These are phyloP conservation scores for Steromphala cineraria DNA, from an alignment of 2,888 invertebrate genomes.

Conservation along the genomic window DNA sequence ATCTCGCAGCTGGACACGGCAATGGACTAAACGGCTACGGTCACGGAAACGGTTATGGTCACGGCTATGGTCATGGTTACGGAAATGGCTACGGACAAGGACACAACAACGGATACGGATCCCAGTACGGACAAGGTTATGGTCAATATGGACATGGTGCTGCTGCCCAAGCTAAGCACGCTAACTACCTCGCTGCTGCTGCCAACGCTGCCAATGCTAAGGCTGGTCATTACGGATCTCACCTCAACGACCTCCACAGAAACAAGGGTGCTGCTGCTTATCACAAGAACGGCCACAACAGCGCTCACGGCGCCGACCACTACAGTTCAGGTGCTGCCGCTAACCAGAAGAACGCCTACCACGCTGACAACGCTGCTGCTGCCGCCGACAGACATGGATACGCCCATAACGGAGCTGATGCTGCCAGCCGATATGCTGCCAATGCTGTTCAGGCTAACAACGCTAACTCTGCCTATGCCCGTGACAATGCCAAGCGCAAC, in stretches of 20 bases:
- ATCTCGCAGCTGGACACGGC: too few species aligned
- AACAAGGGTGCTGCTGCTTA: neutral
- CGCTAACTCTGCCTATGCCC: neutral
- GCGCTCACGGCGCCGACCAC: neutral
- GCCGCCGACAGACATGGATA: constrained; percentile 8
- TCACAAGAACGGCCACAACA: neutral
- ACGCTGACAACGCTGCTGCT: neutral
- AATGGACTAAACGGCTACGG: neutral
- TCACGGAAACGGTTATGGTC: neutral
- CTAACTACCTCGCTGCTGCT: neutral
- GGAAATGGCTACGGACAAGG: neutral
- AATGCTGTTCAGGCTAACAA: neutral
- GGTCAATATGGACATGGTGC: neutral
- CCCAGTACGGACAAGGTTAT: neutral
- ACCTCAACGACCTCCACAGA: neutral
- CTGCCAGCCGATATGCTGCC: neutral
- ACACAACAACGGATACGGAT: neutral
- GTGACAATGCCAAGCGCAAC: neutral
- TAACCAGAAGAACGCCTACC: neutral
- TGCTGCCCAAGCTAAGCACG: neutral
- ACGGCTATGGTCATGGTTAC: neutral
- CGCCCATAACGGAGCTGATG: neutral
- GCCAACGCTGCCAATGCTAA: neutral
- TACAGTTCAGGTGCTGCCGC: neutral
- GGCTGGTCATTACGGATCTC: neutral